Evolutionary conservation across 2,888 invertebrate species (phyloP).

Genomic region (Plutella xylostella): DNA sequence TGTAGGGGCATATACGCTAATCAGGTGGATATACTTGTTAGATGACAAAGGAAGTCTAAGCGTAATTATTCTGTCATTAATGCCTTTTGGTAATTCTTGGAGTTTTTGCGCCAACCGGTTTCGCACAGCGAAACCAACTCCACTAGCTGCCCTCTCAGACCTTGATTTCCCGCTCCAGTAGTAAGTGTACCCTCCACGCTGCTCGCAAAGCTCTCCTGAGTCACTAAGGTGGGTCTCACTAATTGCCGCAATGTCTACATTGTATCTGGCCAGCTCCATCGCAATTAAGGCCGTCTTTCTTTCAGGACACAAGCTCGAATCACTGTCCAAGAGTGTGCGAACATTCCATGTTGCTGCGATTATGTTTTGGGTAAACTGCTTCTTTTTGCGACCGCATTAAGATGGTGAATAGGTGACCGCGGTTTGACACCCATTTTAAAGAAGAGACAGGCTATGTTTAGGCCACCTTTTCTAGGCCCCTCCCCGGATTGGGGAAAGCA

Average conservation of each 20-base stretch:
- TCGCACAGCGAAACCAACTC: constrained; percentile 1
- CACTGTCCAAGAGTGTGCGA: too few species aligned
- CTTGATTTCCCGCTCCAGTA: not conserved
- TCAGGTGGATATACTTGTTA: not conserved
- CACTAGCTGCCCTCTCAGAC: not conserved
- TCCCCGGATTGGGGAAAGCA: too few species aligned
- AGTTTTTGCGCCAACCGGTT: not conserved
- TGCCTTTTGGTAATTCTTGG: not conserved
- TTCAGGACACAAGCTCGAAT: too few species aligned
- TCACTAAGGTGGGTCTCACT: constrained; percentile 8
- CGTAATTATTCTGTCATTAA: not conserved
- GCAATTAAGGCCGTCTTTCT: too few species aligned
- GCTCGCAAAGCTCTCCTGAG: constrained; percentile 8
- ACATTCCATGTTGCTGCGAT: too few species aligned
- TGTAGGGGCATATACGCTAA: constrained; percentile 3
- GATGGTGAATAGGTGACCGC: too few species aligned
- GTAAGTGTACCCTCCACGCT: not conserved
- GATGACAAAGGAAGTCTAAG: not conserved
- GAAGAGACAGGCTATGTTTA: too few species aligned
- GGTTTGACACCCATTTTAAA: too few species aligned
- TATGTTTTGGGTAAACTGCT: too few species aligned
- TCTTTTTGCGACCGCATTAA: too few species aligned
- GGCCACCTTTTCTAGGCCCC: too few species aligned
- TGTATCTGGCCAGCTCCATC: not conserved
- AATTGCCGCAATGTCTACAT: not conserved